Base-by-base conservation (phyloP, 2,797 vertebrate species). In the Limosa lapponica region DNA sequence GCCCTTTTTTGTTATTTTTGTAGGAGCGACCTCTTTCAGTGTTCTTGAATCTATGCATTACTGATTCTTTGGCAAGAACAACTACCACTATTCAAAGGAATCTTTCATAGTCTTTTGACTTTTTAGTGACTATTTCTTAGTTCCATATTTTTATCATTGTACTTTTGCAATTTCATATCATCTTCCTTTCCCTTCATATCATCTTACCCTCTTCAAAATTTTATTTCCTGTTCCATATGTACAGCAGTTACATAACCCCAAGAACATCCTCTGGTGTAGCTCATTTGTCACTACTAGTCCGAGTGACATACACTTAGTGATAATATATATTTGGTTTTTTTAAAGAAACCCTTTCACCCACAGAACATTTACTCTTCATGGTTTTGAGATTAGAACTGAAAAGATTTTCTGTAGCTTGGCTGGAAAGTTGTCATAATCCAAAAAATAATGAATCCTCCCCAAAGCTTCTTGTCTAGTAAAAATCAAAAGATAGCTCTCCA, bases 1-100 rank as follows among this genome's bases (percentile, higher is more conserved):
- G 4, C 11, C 3, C 2, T 13, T 61, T 86, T 49, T 34, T 52
- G 3, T 37, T 67, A 17, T 25, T 78, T 75, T 58, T 70, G 15
- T 44, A 24, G 6, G 22, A 64, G 39, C 2, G 0, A n/a, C 18
- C 2, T 37, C 16, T 80, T 80, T 71, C 22, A 48, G 0, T 15
- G 13, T 55, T 59, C 27, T 83, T 4, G 6, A 23, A 39, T 28
- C n/a, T 17, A 32, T 6, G 6, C 6, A 17, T 77, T 66, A 34
- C 13, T 66, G 46, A 64, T 58, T 37, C 17, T 61, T 77, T 81
- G 37, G 8, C 27, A 85, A 43, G n/a, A 75, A 30, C 7, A 74
- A 27, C 23, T 55, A 10, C 27, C 25, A 10, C 8, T 82, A 4
- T 54, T 51, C 44, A 61, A 79, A 79, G 7, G 4, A 79, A 49